Percentiles rank a stretch among this genome's conserved stretches.
Conservation (phyloP, 1,140 invertebrate genomes). For the Periplaneta americana region DNA sequence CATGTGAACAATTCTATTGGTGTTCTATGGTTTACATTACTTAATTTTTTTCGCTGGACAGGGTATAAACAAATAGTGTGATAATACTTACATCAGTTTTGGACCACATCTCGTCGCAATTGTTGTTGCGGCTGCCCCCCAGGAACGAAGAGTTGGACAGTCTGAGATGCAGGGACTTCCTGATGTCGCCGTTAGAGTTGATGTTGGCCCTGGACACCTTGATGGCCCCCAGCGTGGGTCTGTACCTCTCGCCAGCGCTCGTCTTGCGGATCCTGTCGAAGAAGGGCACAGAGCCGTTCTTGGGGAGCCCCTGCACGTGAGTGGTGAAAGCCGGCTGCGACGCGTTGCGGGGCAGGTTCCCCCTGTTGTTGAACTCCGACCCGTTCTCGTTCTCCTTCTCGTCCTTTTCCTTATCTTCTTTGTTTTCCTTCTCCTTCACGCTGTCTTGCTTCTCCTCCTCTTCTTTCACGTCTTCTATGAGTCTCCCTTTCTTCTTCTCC, state of each 20-base stretch:
- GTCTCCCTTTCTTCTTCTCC: constrained; percentile 22
- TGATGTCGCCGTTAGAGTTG: constrained; percentile 47
- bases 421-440: constrained; percentile 18
- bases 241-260: constrained; percentile 68
- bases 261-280: constrained; percentile 78
- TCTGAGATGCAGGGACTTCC: constrained; percentile 47
- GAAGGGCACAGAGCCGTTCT: constrained; percentile 57
- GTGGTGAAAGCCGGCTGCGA: constrained; percentile 80
- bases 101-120: constrained; percentile 45
- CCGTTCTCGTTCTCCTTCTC: constrained; percentile 5
- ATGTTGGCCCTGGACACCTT: constrained; percentile 59
- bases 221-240: constrained; percentile 71
- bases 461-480: constrained; percentile 19
- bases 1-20: too few species aligned
- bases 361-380: constrained; percentile 28
- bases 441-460: constrained; percentile 22
- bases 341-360: constrained; percentile 54
- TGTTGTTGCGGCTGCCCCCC: constrained; percentile 52
- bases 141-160: constrained; percentile 52
- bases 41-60: too few species aligned
- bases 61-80: too few species aligned
- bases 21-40: too few species aligned
- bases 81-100: constrained; percentile 34
- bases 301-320: constrained; percentile 43
- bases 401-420: constrained; percentile 12